Evolutionary conservation across 2,113 vertebrate genomes (phyloP), one percentile per base, ranked within the genome.

Genomic region (Lethenteron camtschaticum): DNA sequence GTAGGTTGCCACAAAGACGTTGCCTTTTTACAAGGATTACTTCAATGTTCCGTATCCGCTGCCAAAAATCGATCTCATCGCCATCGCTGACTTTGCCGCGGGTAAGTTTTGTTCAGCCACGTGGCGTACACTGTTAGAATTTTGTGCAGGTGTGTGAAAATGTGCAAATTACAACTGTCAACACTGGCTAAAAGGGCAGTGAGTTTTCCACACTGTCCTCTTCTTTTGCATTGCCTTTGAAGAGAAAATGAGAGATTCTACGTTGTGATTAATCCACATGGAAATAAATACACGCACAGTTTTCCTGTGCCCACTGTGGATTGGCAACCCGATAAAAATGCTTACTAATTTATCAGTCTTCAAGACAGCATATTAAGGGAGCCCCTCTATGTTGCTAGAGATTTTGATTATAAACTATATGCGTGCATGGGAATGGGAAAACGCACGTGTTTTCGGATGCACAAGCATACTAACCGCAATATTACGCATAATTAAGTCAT

Each of bases 11-110:
- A 86, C 85, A 79, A 96, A 99, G 84, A 99, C 92, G 72, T 85
- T 99, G 81, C 92, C 94, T 76, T 99, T 99, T 83, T 99, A 96
- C 82, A 96, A 96, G 84, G 92, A 96, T 71, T 99, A 96, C 84
- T 99, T 99, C 85, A 88, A 75, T 77, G 92, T 99, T 84, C 90
- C 94, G 77, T 99, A 99, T 78, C 92, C 92, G 69, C 82, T 99
- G 77, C 94, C 94, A 80, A 99, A 99, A 86, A 96, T 99, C 77
- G 94, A 99, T 85, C 89, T 99, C 77, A 96, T 99, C 81, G 90
- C 94, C 76, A 96, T 99, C 77, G 89, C 94, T 79, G 94, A 99
- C 79, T 99, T 99, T 85, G 92, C 94, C 87, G 90, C 94, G 81
- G 94, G 94, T 96, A 85, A 84, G 80, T 24, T 16, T 16, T 66